phyloP scores from a whole-genome alignment of 2,888 invertebrate genomes.

The Lepidochitona cinerea region DNA sequence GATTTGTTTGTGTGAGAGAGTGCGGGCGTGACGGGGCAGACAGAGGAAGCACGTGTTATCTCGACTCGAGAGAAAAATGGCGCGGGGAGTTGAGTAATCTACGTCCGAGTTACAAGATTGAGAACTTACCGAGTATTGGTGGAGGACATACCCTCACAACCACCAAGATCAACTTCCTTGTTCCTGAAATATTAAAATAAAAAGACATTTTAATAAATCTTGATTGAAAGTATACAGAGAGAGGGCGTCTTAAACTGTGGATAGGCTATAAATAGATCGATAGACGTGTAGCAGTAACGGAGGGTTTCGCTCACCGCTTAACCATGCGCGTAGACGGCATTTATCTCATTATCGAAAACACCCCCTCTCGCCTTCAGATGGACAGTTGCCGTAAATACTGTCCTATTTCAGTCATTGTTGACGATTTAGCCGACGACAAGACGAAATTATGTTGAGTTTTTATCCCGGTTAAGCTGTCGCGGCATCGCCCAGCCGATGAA shows the following conservation, averaged over 20 bases:
- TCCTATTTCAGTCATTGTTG: no score
- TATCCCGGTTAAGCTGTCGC: not conserved
- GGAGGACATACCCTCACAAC: not conserved
- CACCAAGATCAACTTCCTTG: not conserved
- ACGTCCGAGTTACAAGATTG: no score
- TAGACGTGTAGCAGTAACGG: not conserved
- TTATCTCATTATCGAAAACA: not conserved
- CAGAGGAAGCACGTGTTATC: not conserved
- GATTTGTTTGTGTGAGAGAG: not conserved
- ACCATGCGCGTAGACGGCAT: not conserved
- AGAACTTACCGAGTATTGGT: constrained; percentile 3
- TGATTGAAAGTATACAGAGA: no score
- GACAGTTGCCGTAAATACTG: no score
- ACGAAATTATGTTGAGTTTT: not conserved
- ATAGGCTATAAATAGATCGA: no score
- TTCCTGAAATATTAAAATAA: not conserved
- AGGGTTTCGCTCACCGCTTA: not conserved
- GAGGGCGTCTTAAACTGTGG: no score
- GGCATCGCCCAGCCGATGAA: not conserved
- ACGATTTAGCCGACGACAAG: not conserved
- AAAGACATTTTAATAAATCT: constrained; percentile 5
- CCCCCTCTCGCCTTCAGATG: no score
- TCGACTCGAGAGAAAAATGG: not conserved
- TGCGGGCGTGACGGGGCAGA: not conserved
- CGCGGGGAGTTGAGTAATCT: no score